phyloP scores from a whole-genome alignment of 2,888 invertebrate species.

The Temnothorax rugatulus region DNA sequence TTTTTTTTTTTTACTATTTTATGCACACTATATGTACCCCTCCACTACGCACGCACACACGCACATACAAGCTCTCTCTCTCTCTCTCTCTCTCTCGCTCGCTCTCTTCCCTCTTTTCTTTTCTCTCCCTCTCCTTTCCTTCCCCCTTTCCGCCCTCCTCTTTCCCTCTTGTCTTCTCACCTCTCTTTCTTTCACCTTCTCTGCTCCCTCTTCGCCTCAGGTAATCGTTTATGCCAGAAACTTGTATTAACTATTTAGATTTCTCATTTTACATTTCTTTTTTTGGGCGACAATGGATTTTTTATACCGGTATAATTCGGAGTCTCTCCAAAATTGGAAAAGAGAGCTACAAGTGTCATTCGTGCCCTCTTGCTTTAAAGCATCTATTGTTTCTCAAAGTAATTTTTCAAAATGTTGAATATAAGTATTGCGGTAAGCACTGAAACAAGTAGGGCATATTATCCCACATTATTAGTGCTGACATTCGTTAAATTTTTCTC shows the following conservation, averaged over 20 bases:
- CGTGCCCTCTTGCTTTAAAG: neutral
- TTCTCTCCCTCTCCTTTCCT: neutral
- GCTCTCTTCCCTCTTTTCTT: neutral
- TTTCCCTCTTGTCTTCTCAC: too few relatives aligned
- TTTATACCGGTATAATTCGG: too few relatives aligned
- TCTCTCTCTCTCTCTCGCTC: neutral
- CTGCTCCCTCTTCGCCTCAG: neutral
- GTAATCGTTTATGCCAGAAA: neutral
- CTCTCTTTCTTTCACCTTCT: neutral
- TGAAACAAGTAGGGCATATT: neutral
- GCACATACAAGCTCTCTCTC: neutral
- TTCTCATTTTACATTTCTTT: neutral
- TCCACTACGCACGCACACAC: neutral
- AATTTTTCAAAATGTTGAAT: neutral
- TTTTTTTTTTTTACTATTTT: neutral
- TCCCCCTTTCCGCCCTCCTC: too few relatives aligned
- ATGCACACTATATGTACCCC: neutral
- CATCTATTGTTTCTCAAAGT: neutral
- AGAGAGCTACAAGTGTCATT: neutral
- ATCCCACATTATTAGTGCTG: neutral
- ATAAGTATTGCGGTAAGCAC: neutral
- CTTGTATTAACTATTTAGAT: slow-evolving; percentile 8
- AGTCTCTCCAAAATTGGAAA: neutral
- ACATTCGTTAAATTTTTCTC: neutral
- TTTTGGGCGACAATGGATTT: neutral